A percentile compares a stretch with the other conserved stretches of the same genome.
Evolutionary conservation across 1,140 invertebrate species (phyloP).

Genomic region (Oryzaephilus surinamensis): DNA sequence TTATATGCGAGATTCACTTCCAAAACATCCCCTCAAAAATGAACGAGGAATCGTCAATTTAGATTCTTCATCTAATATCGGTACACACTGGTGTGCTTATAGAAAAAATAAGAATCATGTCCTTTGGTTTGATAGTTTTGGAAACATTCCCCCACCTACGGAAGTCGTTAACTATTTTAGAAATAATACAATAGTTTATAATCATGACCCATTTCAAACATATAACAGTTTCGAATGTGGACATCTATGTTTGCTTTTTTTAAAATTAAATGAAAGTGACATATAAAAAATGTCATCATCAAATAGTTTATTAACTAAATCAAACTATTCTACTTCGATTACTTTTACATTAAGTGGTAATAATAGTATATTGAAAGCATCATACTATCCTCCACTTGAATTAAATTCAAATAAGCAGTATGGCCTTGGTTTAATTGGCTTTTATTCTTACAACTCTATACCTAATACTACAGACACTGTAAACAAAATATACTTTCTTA

Average conservation of each 20-base stretch:
- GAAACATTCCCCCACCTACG: constrained; percentile 22
- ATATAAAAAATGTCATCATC: too few relatives aligned
- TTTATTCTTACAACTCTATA: too few relatives aligned
- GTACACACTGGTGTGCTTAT: constrained; percentile 30
- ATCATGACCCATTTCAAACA: constrained; percentile 10
- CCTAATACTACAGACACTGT: too few relatives aligned
- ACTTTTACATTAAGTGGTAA: too few relatives aligned
- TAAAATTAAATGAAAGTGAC: too few relatives aligned
- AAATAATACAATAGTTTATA: constrained; percentile 5
- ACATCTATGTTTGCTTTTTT: constrained; percentile 27
- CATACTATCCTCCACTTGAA: too few relatives aligned
- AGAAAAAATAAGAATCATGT: constrained; percentile 17
- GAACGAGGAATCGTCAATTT: constrained; percentile 29
- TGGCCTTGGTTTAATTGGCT: too few relatives aligned
- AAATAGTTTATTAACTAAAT: too few relatives aligned
- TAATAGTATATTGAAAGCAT: too few relatives aligned
- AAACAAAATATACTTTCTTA: too few relatives aligned
- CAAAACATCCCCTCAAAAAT: constrained; percentile 11
- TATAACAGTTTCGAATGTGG: constrained; percentile 17
- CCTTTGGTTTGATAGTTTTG: constrained; percentile 21
- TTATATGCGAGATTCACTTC: constrained; percentile 23
- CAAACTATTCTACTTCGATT: too few relatives aligned
- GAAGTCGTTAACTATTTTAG: constrained; percentile 23
- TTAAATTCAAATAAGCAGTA: too few relatives aligned
- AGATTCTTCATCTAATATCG: constrained; percentile 17